Evolutionary conservation across 1,140 invertebrate genomes (phyloP), one percentile per base, ranked within the genome.

Genomic region (Sminthurides bifidus): DNA sequence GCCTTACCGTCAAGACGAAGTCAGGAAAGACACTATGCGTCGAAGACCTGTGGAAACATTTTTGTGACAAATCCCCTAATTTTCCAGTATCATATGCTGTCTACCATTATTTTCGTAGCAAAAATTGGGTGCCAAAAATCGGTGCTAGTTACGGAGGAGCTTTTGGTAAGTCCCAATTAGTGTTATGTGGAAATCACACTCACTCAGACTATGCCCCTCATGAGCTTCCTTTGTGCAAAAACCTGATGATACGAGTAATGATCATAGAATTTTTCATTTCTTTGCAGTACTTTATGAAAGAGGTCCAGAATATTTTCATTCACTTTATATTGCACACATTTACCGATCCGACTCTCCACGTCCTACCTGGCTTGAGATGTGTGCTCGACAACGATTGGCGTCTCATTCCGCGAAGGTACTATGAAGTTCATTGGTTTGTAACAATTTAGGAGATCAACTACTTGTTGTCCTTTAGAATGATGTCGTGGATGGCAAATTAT

Each of bases 61-160:
- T 61, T 21, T 46, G 59, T 14, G n/a, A 27, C 10, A 44, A 54
- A 23, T 50, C 59, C 51, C 52, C 59, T 14, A 54, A 59, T 12
- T 65, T 65, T 54, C 55, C 58, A 43, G 26, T 55, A 17, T 38
- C 41, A 3, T 65, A 65, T 55, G 59, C 59, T 31, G 59, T 56
- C 0, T 65, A 65, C 31, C 63, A 61, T 46, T 61, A 65, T 29
- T 61, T 61, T 30, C 54, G 63, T 0, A 53, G 48, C 1, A 65
- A 65, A 29, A 61, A 65, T 53, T 65, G 60, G 59, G 63, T 65
- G 0, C 59, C 60, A 15, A 65, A 65, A 49, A 10, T n/a, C 21
- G 63, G 63, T 3, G 30, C 19, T 45, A 26, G 35, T 2, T 61
- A 30, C 26, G 63, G 63, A 33, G 59, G 40, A 23, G 45, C 49